Base-by-base conservation (phyloP, 2,797 vertebrate genomes). In the Simalia tracyae region DNA sequence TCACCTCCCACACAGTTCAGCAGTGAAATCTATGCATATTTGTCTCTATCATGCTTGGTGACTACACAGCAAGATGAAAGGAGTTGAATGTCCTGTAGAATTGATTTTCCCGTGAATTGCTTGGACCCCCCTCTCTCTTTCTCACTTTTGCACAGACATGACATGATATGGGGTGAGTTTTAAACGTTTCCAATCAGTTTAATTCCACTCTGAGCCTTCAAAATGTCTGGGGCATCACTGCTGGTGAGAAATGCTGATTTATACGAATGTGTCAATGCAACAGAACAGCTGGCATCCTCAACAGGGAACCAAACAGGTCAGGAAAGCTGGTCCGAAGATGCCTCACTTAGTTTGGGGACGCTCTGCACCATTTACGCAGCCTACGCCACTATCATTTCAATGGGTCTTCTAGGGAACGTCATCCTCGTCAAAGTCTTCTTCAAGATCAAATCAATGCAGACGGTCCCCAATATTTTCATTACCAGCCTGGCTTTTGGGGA, bases 381-480 rank as follows among this genome's bases (percentile, higher is more conserved):
- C 26, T 98, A 98, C 17, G 96, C 97, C 91, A 94, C 97, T 92
- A 98, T 98, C 92, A 98, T 98, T 96, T 97, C 98, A 14, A 97
- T 98, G 93, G 98, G 98, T 95, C 97, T 98, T 95, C 97, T 98
- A 90, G 98, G 98, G 96, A 98, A 98, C 95, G 95, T 95, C 92
- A 96, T 97, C 92, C 98, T 98, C 93, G 98, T 98, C 95, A 98
- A 98, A 97, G 97, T 98, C 89, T 98, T 98, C 95, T 98, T 98
- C 96, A 98, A 98, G 96, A 97, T 97, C 63, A 98, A 98, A 95
- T 97, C 98, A n/a, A 98, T 98, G 98, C 98, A 98, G 96, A 98
- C 98, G 0, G 98, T 98, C 93, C 98, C 98, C 54, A 98, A 98
- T 94, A 98, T 98, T 96, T 98, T 98, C 95, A 98, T 98, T 95